Evolutionary conservation across 2,113 vertebrate species (phyloP).

Genomic region (Rousettus leschenaultii): DNA sequence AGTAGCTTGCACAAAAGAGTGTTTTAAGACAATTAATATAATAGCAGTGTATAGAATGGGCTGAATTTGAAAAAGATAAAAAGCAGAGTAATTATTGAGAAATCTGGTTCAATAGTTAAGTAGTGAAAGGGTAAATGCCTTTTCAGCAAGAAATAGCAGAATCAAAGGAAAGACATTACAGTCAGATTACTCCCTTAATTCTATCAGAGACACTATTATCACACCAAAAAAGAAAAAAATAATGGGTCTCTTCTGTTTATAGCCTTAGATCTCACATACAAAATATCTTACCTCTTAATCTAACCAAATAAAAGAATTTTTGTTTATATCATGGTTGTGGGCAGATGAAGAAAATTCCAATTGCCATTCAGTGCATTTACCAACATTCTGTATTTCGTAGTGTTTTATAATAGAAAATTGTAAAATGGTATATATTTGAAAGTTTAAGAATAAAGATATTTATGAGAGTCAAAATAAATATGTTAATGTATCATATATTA

Average conservation of each 20-base stretch:
- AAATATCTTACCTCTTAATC: background rate
- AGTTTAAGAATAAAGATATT: slow-evolving; percentile 14
- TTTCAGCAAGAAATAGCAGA: slow-evolving; percentile 23
- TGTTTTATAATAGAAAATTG: background rate
- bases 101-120: slow-evolving; percentile 1
- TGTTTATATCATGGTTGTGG: background rate
- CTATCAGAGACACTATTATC: background rate
- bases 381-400: background rate
- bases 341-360: background rate
- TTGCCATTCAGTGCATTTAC: background rate
- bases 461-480: background rate
- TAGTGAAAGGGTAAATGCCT: background rate
- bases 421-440: background rate
- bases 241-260: background rate
- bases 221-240: background rate
- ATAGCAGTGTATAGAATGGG: background rate
- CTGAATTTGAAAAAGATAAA: background rate
- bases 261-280: background rate
- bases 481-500: background rate
- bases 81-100: background rate
- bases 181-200: background rate
- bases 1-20: background rate
- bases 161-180: background rate
- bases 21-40: slow-evolving; percentile 29
- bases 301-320: background rate